phyloP scores from a whole-genome alignment of 2,797 vertebrate genomes.

The Anabacerthia variegaticeps region DNA sequence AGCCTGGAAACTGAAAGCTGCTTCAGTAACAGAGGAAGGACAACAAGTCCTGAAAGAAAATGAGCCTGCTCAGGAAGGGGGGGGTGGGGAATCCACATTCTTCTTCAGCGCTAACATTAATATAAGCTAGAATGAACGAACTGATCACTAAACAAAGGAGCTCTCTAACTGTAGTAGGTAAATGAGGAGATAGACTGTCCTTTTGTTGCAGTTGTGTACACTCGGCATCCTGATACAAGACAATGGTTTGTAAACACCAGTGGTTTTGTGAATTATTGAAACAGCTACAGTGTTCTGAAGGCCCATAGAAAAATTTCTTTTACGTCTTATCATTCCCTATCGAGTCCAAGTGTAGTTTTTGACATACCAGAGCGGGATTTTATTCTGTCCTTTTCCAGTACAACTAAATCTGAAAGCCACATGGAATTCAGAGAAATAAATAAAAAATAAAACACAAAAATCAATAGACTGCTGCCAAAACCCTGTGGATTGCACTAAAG shows the following conservation, averaged over 20 bases:
- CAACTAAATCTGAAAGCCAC: conserved; percentile 45
- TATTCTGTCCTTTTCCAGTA: conserved; percentile 48
- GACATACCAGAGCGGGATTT: conserved; percentile 34
- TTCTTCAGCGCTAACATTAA: background rate
- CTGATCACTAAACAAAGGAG: background rate
- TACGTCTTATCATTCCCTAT: conserved; percentile 3
- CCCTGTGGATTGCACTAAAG: conserved; percentile 13
- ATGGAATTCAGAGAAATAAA: conserved; percentile 56
- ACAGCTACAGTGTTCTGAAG: background rate
- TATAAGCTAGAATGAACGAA: background rate
- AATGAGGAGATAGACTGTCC: background rate
- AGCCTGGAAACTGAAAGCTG: conserved; percentile 74
- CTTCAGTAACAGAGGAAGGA: conserved; percentile 64
- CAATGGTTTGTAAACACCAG: background rate
- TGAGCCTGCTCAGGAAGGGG: conserved; percentile 39
- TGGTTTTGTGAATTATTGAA: conserved; percentile 44
- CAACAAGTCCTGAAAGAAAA: conserved; percentile 70
- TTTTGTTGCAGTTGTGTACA: background rate
- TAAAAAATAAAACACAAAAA: conserved; percentile 63
- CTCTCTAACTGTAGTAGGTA: background rate
- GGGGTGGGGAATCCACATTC: background rate
- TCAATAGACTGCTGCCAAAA: conserved; percentile 55
- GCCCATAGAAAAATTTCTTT: background rate
- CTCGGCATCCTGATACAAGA: background rate
- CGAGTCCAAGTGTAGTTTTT: conserved; percentile 39